These are phyloP conservation scores for Lampropteryx suffumata DNA, from an alignment of 2,888 invertebrate species.

Conservation along the genomic window DNA sequence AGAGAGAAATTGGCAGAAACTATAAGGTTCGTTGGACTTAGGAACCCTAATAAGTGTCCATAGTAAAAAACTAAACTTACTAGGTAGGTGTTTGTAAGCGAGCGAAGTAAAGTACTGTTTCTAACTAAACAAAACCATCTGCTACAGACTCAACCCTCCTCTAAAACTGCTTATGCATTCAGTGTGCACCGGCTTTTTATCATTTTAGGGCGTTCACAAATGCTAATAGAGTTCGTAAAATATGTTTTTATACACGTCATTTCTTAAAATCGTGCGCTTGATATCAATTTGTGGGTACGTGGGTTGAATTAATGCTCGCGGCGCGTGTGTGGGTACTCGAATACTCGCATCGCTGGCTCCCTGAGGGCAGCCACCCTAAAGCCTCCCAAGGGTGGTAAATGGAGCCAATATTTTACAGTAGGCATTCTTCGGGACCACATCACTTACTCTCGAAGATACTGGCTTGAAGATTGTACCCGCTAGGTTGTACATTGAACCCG, in stretches of 20 bases:
- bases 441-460: background rate
- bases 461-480: slow-evolving; percentile 10
- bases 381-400: slow-evolving; percentile 26
- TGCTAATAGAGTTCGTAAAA: slow-evolving; percentile 56
- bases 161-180: slow-evolving; percentile 47
- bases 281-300: slow-evolving; percentile 67
- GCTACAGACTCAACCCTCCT: slow-evolving; percentile 23
- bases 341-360: slow-evolving; percentile 26
- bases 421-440: slow-evolving; percentile 10
- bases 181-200: slow-evolving; percentile 47
- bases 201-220: slow-evolving; percentile 54
- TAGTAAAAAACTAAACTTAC: too few species aligned
- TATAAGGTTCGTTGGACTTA: too few species aligned
- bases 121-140: slow-evolving; percentile 37
- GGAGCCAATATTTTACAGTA: slow-evolving; percentile 32
- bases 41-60: too few species aligned
- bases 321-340: slow-evolving; percentile 42
- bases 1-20: too few species aligned
- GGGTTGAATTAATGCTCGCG: slow-evolving; percentile 52
- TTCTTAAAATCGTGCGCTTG: slow-evolving; percentile 68
- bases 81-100: too few species aligned
- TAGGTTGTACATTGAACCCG: slow-evolving; percentile 12
- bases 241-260: slow-evolving; percentile 64
- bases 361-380: slow-evolving; percentile 22
- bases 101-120: too few species aligned